These are phyloP conservation scores for Protonibea diacanthus DNA, from an alignment of 2,797 vertebrate species.

Conservation along the genomic window DNA sequence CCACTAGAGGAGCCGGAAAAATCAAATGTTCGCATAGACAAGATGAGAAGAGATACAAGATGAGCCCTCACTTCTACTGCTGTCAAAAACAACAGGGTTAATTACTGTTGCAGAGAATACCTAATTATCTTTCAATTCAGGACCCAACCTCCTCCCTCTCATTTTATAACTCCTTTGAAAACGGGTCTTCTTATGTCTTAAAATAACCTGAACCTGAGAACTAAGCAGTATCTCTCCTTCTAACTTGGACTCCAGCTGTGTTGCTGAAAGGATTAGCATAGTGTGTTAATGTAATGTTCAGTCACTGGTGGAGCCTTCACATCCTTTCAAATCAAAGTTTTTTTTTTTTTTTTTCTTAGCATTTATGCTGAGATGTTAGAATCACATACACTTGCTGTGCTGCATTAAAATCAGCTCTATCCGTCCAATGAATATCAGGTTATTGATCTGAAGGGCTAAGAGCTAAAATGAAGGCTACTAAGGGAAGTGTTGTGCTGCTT, in stretches of 20 bases:
- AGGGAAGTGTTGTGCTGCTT: background rate
- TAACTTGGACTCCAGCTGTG: slow-evolving; percentile 67
- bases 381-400: background rate
- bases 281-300: slow-evolving; percentile 53
- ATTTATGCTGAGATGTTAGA: slow-evolving; percentile 49
- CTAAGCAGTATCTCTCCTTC: slow-evolving; percentile 38
- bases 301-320: slow-evolving; percentile 45
- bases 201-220: slow-evolving; percentile 72
- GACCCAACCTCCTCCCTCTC: slow-evolving; percentile 48
- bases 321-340: slow-evolving; percentile 50
- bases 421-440: slow-evolving; percentile 38
- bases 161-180: slow-evolving; percentile 67
- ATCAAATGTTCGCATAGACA: slow-evolving; percentile 32
- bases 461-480: background rate
- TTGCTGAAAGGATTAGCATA: slow-evolving; percentile 62
- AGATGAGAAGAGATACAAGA: slow-evolving; percentile 43
- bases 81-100: slow-evolving; percentile 59
- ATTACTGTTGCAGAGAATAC: slow-evolving; percentile 62
- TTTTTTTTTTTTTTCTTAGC: slow-evolving; percentile 25
- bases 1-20: slow-evolving; percentile 19
- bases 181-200: slow-evolving; percentile 64
- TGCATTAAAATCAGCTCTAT: slow-evolving; percentile 17
- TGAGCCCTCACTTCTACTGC: slow-evolving; percentile 35
- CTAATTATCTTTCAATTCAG: slow-evolving; percentile 69
- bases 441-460: slow-evolving; percentile 56